These are phyloP conservation scores for Furnarius figulus DNA, from an alignment of 2,113 vertebrate genomes.

Conservation along the genomic window DNA sequence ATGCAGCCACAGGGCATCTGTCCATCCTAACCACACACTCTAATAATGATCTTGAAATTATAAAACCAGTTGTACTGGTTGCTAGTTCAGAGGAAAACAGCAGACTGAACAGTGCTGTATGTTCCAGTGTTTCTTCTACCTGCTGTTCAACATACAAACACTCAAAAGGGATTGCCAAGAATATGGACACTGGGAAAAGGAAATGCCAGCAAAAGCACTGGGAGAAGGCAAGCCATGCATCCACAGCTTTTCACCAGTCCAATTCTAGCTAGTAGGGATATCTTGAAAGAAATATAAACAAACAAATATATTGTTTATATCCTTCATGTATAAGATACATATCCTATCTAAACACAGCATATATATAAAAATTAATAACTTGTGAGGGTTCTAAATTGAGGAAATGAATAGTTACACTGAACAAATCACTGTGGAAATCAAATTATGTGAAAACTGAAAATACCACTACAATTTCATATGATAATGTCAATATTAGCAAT, in stretches of 20 bases:
- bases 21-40: background rate
- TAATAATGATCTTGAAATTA: background rate
- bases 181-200: background rate
- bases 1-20: background rate
- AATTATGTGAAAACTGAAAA: background rate
- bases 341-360: background rate
- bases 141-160: background rate
- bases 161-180: background rate
- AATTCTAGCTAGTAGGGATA: background rate
- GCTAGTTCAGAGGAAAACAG: background rate
- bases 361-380: background rate
- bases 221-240: background rate
- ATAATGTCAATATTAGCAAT: background rate
- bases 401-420: background rate
- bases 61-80: background rate
- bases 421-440: background rate
- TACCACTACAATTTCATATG: background rate
- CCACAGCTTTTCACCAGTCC: background rate
- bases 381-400: background rate
- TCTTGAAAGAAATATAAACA: background rate
- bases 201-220: background rate
- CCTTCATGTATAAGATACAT: background rate
- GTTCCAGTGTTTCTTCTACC: background rate
- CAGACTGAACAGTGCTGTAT: background rate
- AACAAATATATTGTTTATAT: too few relatives aligned